Base-by-base conservation (phyloP, 2,113 vertebrate species). In the Nerophis lumbriciformis region DNA sequence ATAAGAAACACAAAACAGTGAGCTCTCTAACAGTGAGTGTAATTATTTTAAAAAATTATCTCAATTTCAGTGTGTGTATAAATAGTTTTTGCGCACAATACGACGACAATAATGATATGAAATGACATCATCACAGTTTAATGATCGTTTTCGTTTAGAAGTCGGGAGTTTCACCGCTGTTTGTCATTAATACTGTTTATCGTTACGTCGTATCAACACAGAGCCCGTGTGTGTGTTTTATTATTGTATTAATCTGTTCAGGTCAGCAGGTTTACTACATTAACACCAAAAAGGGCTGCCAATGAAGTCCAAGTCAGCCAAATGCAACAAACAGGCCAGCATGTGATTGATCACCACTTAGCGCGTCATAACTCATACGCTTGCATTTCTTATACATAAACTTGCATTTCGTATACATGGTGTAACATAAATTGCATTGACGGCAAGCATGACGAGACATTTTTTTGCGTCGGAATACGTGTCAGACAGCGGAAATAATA, bases 231-330 rank as follows among this genome's bases (percentile, higher is more conserved):
- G 6, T 56, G 37, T 10, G 19, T 16, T 6, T 56, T 39, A 42
- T 56, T 56, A 19, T 56, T 16, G 39, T n/a, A 56, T 56, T 39
- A 16, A 14, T 5, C 28, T 58, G 5, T 68, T 9, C 9, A 7
- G 62, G 62, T 67, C 55, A 50, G 12, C 8, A 53, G 70, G 62
- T 76, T 65, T 16, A 45, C 64, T 66, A 66, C 48, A 54, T 44
- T 4, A 6, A 58, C 39, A 48, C 42, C 49, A 13, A 44, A 47
- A 44, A 56, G 8, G 21, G 53, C 62, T 61, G 62, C 11, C 57
- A 68, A 62, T 19, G 36, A 10, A 37, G 62, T 52, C 38, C 49
- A 35, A 57, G 52, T 19, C 13, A 54, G 38, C 21, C 53, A 68
- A 61, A 53, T 14, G 8, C 58, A 76, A 73, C 51, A 36, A 70